Percentiles rank a stretch among this genome's conserved stretches.
phyloP scores from a whole-genome alignment of 2,888 invertebrate genomes.

The Oligia fasciuncula region DNA sequence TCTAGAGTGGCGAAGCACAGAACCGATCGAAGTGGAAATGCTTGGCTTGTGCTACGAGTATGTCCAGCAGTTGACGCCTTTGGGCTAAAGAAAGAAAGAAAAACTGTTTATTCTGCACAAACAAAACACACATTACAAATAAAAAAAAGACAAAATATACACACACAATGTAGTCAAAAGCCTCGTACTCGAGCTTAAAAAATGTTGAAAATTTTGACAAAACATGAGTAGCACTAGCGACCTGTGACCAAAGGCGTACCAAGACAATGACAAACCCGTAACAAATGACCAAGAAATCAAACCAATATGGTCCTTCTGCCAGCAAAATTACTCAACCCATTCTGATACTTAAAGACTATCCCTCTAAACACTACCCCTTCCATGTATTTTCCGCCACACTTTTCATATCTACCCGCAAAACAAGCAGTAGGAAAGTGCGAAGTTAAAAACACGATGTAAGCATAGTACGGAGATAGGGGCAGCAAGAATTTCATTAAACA shows the following conservation, averaged over 20 bases:
- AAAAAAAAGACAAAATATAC: too few relatives aligned
- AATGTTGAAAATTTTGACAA: too few relatives aligned
- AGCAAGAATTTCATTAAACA: constrained; percentile 85
- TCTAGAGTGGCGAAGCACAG: not conserved
- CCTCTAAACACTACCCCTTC: constrained; percentile 17
- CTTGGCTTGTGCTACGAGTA: not conserved
- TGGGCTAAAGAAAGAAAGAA: not conserved
- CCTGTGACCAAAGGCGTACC: not conserved
- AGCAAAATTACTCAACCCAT: constrained; percentile 2
- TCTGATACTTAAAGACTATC: constrained; percentile 1
- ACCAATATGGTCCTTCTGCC: not conserved
- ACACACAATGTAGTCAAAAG: too few relatives aligned
- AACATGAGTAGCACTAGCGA: not conserved
- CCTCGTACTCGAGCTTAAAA: too few relatives aligned
- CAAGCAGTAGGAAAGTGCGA: constrained; percentile 57
- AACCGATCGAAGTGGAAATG: not conserved
- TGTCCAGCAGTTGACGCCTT: not conserved
- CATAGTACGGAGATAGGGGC: constrained; percentile 68
- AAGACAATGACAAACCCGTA: not conserved
- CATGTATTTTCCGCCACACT: constrained; percentile 41
- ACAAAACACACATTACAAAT: too few relatives aligned
- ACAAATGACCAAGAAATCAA: not conserved
- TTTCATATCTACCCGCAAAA: constrained; percentile 57
- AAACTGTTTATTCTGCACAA: too few relatives aligned
- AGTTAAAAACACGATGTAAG: constrained; percentile 68